A percentile compares a stretch with the other conserved stretches of the same genome.
phyloP scores from a whole-genome alignment of 2,888 invertebrate genomes.

The Ichneumon xanthorius region DNA sequence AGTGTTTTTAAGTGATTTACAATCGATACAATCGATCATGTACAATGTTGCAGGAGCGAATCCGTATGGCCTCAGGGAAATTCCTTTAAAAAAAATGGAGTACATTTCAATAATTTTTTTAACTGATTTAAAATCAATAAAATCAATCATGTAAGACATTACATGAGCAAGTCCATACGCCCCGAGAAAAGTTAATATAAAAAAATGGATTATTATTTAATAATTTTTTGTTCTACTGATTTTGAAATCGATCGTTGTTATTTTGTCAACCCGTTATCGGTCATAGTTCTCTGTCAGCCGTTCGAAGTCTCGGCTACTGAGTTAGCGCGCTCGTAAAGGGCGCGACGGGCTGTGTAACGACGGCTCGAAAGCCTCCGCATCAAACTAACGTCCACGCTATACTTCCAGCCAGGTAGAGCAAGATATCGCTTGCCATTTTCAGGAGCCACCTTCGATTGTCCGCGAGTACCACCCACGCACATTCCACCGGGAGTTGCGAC shows the following conservation, averaged over 20 bases:
- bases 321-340: conserved; percentile 42
- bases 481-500: conserved; percentile 65
- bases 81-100: too few relatives aligned
- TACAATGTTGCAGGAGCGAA: too few relatives aligned
- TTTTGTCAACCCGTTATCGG: not conserved
- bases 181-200: not conserved
- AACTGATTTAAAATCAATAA: not conserved
- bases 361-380: conserved; percentile 43
- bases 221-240: conserved; percentile 1
- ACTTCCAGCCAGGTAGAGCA: conserved; percentile 15
- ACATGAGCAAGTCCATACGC: not conserved
- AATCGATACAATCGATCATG: not conserved
- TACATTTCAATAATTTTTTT: too few relatives aligned
- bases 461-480: conserved; percentile 66
- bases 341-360: conserved; percentile 19
- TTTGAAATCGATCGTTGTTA: not conserved
- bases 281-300: not conserved
- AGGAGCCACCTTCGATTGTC: conserved; percentile 68
- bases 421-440: conserved; percentile 61
- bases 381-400: conserved; percentile 41
- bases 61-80: too few relatives aligned
- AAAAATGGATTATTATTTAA: not conserved
- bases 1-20: conserved; percentile 2
- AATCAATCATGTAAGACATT: not conserved
- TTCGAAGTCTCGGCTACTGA: conserved; percentile 46